Conservation (phyloP, 64 coral and sea anemone species). For the Porites lutea region DNA sequence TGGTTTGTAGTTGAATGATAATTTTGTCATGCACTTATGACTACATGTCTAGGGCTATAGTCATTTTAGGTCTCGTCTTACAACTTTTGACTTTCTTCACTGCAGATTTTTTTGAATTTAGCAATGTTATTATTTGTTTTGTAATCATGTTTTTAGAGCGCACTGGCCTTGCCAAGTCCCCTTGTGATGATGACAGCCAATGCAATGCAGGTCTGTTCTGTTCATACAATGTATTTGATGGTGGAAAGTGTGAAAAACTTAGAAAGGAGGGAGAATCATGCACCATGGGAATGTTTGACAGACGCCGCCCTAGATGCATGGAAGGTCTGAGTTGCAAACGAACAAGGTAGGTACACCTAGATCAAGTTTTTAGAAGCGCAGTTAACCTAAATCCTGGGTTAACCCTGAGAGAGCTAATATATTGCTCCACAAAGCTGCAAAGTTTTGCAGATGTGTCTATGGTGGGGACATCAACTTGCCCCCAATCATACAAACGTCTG, state of each 20-base stretch:
- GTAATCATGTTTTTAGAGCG: background rate
- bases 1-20: too few species aligned
- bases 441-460: too few species aligned
- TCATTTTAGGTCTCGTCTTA: too few species aligned
- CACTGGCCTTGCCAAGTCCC: conserved; percentile 17
- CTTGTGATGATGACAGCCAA: conserved; percentile 33
- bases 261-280: conserved; percentile 11
- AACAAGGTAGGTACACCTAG: background rate
- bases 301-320: background rate
- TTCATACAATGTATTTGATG: background rate
- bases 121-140: background rate
- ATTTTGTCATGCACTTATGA: too few species aligned
- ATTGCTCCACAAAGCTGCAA: too few species aligned
- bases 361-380: too few species aligned
- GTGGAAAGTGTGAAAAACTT: conserved; percentile 9
- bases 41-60: too few species aligned
- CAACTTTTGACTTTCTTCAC: background rate
- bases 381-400: too few species aligned
- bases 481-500: too few species aligned
- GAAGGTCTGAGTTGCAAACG: background rate
- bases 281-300: conserved; percentile 26
- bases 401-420: too few species aligned
- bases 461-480: too few species aligned
- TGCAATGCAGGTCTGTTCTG: conserved; percentile 43
- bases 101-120: background rate